phyloP scores from a whole-genome alignment of 1,140 invertebrate species.

The Bombus picipes region DNA sequence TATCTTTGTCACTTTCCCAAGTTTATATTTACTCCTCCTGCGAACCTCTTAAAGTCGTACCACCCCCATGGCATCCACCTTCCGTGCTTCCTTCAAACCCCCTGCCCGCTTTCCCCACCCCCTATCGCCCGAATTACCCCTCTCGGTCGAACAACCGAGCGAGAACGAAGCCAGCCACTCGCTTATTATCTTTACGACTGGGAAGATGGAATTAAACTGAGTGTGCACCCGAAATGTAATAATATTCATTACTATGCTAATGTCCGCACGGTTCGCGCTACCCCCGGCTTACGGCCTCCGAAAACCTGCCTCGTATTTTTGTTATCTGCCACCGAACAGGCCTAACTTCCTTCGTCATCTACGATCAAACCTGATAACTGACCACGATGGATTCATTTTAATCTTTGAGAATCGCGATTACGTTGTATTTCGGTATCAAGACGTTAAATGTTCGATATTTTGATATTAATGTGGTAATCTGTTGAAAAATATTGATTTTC shows the following conservation, averaged over 20 bases:
- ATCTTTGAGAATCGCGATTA: not conserved
- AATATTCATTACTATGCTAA: slow-evolving; percentile 84
- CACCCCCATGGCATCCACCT: slow-evolving; percentile 64
- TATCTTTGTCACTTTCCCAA: slow-evolving; percentile 84
- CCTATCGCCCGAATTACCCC: slow-evolving; percentile 45
- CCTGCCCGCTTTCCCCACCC: not conserved
- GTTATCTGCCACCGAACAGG: slow-evolving; percentile 77
- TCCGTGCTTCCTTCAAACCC: slow-evolving; percentile 56
- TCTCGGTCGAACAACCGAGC: slow-evolving; percentile 34
- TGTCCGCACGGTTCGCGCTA: slow-evolving; percentile 73
- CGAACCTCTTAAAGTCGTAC: slow-evolving; percentile 79
- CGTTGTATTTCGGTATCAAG: no score
- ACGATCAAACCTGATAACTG: slow-evolving; percentile 13
- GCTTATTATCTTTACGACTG: slow-evolving; percentile 83
- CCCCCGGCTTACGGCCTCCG: slow-evolving; percentile 77
- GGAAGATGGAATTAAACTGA: slow-evolving; percentile 83
- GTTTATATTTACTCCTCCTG: slow-evolving; percentile 83
- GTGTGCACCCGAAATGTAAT: slow-evolving; percentile 82
- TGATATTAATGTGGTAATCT: no score
- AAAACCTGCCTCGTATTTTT: slow-evolving; percentile 82
- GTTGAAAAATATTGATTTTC: no score
- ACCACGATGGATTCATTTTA: not conserved
- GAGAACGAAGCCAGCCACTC: slow-evolving; percentile 71
- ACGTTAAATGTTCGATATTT: no score
- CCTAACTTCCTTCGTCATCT: slow-evolving; percentile 61